Evolutionary conservation across 2,113 vertebrate species (phyloP), one percentile per base, ranked within the genome.

Genomic region (Salvator merianae): DNA sequence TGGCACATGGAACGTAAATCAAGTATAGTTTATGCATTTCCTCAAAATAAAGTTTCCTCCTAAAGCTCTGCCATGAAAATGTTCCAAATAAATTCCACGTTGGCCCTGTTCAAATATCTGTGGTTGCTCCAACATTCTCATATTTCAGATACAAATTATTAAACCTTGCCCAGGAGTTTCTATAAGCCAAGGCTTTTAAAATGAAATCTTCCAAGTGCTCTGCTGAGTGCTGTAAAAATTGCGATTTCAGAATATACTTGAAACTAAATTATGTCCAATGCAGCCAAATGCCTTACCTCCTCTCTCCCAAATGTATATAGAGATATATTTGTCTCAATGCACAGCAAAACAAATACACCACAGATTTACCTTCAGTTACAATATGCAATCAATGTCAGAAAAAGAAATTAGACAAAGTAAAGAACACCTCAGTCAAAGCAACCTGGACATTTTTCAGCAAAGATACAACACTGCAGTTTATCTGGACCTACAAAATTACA

Each of bases 141-240:
- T 47, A 65, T 78, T 77, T 82, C 85, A 82, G 74, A 86, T 82
- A 82, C 40, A 72, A 86, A 73, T 59, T 72, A 76, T 76, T 70
- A 76, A 84, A 62, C 50, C 84, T 69, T 76, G 30, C 50, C 79
- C 50, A 59, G 47, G 62, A 28, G 47, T 76, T 69, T 81, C 79
- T 30, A 40, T 40, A 81, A 72, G 34, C 84, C 72, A 81, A 34
- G 76, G 22, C 72, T 69, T 81, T 86, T 86, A 59, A 81, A 81
- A 70, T 43, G 72, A 75, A 75, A 86, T 43, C 43, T 68, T 30
- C 38, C 43, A 38, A 81, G 34, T 4, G 4, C 28, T 86, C 34
- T n/a, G 7, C 47, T 76, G 18, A 69, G 68, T 63, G 38, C 76
- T 72, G n/a, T 65, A 28, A 84, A 84, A 79, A 24, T 16, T 70